Percentiles rank a stretch among this genome's conserved stretches.
These are phyloP conservation scores for Sphaerophoria taeniata DNA, from an alignment of 2,888 invertebrate species.

Conservation along the genomic window DNA sequence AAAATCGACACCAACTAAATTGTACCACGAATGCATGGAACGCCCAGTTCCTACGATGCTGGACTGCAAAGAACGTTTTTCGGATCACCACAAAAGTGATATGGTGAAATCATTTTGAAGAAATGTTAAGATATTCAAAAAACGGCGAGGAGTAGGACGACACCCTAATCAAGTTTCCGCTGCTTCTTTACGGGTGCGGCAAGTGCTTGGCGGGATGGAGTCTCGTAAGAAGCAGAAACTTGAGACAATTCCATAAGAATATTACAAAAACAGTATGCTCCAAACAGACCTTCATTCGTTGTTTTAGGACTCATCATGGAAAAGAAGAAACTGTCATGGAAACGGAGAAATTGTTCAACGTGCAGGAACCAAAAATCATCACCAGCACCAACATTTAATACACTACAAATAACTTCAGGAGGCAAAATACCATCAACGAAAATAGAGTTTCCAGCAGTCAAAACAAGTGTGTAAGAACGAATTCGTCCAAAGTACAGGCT, in stretches of 20 bases:
- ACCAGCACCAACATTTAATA: no score
- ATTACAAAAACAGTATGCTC: constrained; percentile 1
- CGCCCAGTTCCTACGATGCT: no score
- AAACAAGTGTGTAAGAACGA: no score
- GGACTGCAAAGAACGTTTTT: constrained; percentile 4
- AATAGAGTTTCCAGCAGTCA: no score
- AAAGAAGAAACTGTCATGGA: neutral
- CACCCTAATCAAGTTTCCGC: neutral
- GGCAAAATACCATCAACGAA: no score
- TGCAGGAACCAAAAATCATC: neutral
- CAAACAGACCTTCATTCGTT: neutral
- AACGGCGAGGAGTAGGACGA: constrained; percentile 5
- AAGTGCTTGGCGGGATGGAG: constrained; percentile 19
- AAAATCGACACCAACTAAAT: no score
- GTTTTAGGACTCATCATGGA: constrained; percentile 7
- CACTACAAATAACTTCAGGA: no score
- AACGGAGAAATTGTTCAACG: constrained; percentile 13
- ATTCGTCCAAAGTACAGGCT: no score
- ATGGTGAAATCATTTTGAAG: neutral
- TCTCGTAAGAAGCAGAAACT: constrained; percentile 2
- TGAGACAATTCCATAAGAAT: constrained; percentile 1
- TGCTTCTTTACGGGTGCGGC: neutral
- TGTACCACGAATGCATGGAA: no score
- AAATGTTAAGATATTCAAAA: constrained; percentile 14
- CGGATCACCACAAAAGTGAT: neutral